phyloP scores from a whole-genome alignment of 2,113 vertebrate genomes.

The Lethenteron camtschaticum region DNA sequence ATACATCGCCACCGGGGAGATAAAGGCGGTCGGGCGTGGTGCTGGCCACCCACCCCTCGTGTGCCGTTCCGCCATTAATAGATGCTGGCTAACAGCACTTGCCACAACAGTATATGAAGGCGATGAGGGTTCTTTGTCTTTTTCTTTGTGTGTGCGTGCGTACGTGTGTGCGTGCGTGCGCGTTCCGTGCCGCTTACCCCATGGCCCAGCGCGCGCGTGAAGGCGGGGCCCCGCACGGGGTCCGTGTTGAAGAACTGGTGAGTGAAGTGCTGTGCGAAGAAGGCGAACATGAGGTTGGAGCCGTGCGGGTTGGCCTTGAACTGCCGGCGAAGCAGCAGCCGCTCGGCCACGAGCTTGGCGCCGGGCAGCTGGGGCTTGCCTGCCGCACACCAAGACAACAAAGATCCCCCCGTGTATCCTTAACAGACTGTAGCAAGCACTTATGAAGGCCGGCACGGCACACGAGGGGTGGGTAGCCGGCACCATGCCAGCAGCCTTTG shows the following conservation, averaged over 20 bases:
- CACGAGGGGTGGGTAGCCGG: no score
- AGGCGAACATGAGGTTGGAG: constrained; percentile 78
- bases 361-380: constrained; percentile 34
- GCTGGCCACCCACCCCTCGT: no score
- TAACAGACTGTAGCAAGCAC: not conserved
- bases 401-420: not conserved
- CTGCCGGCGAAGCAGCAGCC: constrained; percentile 47
- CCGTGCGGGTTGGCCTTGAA: constrained; percentile 82
- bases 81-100: no score
- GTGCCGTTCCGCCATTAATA: no score
- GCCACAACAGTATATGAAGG: no score
- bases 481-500: no score
- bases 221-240: constrained; percentile 51
- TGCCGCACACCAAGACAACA: not conserved
- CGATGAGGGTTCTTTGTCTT: no score
- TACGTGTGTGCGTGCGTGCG: no score
- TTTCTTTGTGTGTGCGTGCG: no score
- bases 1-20: no score
- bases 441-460: no score
- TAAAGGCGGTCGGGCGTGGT: no score
- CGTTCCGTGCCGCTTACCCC: constrained; percentile 32
- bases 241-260: constrained; percentile 94
- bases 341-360: constrained; percentile 45
- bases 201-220: constrained; percentile 50
- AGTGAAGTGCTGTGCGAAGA: constrained; percentile 92